Base-by-base conservation (phyloP, 2,888 invertebrate species). In the Heliconius sara region DNA sequence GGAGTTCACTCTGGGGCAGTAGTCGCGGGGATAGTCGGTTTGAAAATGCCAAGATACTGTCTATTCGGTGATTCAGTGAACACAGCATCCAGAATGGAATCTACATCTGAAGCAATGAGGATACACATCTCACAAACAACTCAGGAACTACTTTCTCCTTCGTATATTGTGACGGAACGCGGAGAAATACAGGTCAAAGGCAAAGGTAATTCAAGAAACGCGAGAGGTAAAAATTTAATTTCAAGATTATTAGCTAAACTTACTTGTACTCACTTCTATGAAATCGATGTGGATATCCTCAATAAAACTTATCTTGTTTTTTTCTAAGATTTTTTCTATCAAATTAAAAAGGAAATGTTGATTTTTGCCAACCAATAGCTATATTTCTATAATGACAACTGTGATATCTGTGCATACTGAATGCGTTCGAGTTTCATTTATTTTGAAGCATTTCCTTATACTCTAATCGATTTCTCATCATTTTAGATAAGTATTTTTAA, bases 91-190 rank as follows among this genome's bases (percentile, higher is more conserved):
- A 95, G 98, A 57, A 98, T 99, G 98, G 99, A 99, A 89, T 98
- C 98, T 0, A 98, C 98, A 0, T 98, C 98, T 81, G 97, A 97
- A 88, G 97, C 99, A 0, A 99, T 99, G 98, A 97, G 98, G 91
- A 98, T 99, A 82, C 99, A 99, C 90, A 98, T 99, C 87, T 99
- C 99, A 4, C 97, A 99, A 90, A 97, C 98, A 0, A 99, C 99
- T 0, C 96, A 96, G 87, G 96, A 97, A 84, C 93, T 97, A 25
- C 93, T 99, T 12, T 97, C 98, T 0, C 94, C 96, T 0, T 95
- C 96, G 0, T 99, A 98, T 88, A 96, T 96, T 87, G 97, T 98
- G 6, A 95, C 95, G 13, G 98, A 98, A 88, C 96, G 98, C 12
- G 98, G 98, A 4, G 98, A 98, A 89, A 97, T 98, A 82, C 97